Base-by-base conservation (phyloP, 2,113 vertebrate species). In the crab-eating macaque (Macaca fascicularis) region DNA sequence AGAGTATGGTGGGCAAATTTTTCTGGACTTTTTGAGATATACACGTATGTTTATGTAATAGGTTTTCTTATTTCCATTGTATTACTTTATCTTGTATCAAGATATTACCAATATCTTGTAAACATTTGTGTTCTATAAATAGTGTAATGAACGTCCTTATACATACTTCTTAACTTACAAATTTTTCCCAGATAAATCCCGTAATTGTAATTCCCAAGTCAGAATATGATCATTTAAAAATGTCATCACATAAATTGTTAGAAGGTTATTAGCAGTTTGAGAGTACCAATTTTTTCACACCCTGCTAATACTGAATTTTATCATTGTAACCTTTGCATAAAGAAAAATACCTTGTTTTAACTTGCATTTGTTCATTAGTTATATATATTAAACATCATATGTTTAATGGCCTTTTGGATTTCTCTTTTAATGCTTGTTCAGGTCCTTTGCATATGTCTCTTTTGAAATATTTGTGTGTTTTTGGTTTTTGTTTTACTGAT, bases 301-400 rank as follows among this genome's bases (percentile, higher is more conserved):
- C 14, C 43, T 89, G 22, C 57, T 48, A 55, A 74, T 90, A 52
- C 6, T 91, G 52, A 93, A 78, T 59, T 92, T 59, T 93, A 74
- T 92, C 55, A 76, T 79, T 82, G n/a, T 69, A 83, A 35, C 94
- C 17, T 91, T 95, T 93, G 35, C 50, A 89, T 5, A 57, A n/a
- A 94, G 82, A 80, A 83, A 84, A 95, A 86, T 96, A 52, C 8
- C 64, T 94, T 94, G 45, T 83, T 96, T 93, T 74, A 93, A 86
- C 45, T 93, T 59, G 6, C 6, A 69, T 95, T 91, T 97, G n/a
- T 97, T 96, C 48, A 48, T 55, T 76, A 87, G 25, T 89, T 83
- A 74, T 96, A 81, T 83, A 74, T 96, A 85, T 30, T 89, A 89
- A 90, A 81, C 27, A 82, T 92, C 55, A 12, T 88, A 87, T 76